Evolutionary conservation across 1,140 invertebrate species (phyloP).

Genomic region (Ridgeia piscesae): DNA sequence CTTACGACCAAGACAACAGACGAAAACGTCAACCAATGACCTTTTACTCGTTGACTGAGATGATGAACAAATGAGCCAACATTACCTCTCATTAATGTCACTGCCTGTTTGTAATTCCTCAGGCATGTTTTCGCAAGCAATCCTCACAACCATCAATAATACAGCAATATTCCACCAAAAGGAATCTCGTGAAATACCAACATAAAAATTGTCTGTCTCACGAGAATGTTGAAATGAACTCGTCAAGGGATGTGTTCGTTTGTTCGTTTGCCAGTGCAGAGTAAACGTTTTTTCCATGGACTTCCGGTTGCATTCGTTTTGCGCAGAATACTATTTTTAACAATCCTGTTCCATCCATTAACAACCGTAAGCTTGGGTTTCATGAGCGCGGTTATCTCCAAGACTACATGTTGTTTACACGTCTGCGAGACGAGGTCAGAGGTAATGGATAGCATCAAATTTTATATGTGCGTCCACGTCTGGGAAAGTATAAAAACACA

Average conservation of each 20-base stretch:
- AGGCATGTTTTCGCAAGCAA: neutral
- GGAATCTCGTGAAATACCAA: no score
- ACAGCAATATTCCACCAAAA: neutral
- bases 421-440: neutral
- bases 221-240: no score
- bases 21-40: no score
- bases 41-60: neutral
- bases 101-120: neutral
- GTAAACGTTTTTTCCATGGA: neutral
- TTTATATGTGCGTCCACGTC: neutral
- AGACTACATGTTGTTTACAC: neutral
- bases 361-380: neutral
- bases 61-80: neutral
- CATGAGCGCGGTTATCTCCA: neutral
- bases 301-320: neutral
- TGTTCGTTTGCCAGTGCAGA: neutral
- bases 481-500: neutral
- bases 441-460: neutral
- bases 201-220: no score
- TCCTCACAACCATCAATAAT: neutral
- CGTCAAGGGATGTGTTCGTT: neutral
- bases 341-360: neutral
- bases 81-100: neutral
- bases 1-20: neutral
- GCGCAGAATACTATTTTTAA: neutral